phyloP scores from a whole-genome alignment of 2,888 invertebrate genomes.

The Polydrusus tereticollis region DNA sequence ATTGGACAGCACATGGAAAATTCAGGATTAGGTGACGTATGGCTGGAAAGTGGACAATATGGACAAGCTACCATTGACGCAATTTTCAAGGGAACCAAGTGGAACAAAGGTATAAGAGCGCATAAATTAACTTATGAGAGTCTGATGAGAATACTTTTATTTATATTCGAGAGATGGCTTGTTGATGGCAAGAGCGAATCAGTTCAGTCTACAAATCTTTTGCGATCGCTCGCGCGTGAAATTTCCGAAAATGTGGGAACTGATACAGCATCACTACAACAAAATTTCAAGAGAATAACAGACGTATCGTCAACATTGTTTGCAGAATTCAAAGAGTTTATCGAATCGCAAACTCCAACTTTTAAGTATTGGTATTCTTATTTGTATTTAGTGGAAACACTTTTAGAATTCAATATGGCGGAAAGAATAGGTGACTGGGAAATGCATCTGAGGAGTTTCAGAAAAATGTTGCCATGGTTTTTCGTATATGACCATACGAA shows the following conservation, averaged over 20 bases:
- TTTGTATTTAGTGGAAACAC: neutral
- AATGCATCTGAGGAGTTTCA: neutral
- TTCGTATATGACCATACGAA: neutral
- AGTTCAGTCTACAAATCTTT: too few species aligned
- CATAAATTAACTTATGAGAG: conserved; percentile 50
- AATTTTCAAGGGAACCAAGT: conserved; percentile 42
- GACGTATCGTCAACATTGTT: too few species aligned
- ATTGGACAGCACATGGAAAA: conserved; percentile 48
- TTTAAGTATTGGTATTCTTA: neutral
- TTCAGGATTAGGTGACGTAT: conserved; percentile 44
- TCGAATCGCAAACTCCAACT: neutral
- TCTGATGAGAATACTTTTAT: conserved; percentile 39
- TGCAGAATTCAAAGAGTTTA: neutral
- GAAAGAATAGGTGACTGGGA: neutral
- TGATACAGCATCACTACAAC: neutral
- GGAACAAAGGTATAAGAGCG: conserved; percentile 43
- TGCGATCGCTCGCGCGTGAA: too few species aligned
- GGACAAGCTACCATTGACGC: conserved; percentile 36
- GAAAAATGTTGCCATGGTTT: neutral
- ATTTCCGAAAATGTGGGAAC: too few species aligned
- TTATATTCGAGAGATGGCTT: conserved; percentile 41
- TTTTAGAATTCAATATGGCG: neutral
- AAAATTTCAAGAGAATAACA: too few species aligned
- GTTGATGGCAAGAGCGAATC: conserved; percentile 18
- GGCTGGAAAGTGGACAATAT: conserved; percentile 49